These are phyloP conservation scores for Prenolepis imparis DNA, from an alignment of 2,888 invertebrate genomes.

Conservation along the genomic window DNA sequence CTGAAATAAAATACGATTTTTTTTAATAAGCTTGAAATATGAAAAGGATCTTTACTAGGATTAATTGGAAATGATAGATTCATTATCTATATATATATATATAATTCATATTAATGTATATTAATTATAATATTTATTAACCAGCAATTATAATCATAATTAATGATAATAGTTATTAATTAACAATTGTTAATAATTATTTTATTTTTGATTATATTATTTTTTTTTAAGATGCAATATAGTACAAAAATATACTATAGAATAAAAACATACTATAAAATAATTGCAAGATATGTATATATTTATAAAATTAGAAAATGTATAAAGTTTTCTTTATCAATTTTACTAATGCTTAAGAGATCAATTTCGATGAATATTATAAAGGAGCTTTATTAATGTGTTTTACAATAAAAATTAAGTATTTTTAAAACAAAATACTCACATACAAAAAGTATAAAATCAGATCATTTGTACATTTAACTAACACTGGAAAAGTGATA, in stretches of 20 bases:
- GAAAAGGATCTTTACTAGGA: too few relatives aligned
- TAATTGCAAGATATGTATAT: background rate
- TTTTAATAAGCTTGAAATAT: too few relatives aligned
- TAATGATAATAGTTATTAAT: background rate
- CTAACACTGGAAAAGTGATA: constrained; percentile 77
- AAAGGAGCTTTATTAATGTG: constrained; percentile 67
- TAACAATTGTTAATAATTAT: background rate
- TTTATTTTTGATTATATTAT: background rate
- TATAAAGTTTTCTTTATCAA: background rate
- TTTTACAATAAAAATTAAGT: constrained; percentile 77
- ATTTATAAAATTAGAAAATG: background rate
- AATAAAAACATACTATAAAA: too few relatives aligned
- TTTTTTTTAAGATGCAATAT: background rate
- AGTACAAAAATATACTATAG: background rate
- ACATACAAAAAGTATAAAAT: constrained; percentile 81
- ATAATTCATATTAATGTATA: too few relatives aligned
- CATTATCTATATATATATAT: too few relatives aligned
- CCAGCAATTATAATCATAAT: background rate
- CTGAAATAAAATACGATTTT: too few relatives aligned
- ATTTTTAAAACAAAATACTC: constrained; percentile 86
- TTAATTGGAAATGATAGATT: too few relatives aligned
- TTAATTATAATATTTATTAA: too few relatives aligned
- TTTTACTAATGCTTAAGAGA: background rate
- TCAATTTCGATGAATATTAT: constrained; percentile 46
- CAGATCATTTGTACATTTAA: constrained; percentile 81